Conservation (phyloP, 53 echinoderm and acorn worm species). For the Mesocentrotus franciscanus region DNA sequence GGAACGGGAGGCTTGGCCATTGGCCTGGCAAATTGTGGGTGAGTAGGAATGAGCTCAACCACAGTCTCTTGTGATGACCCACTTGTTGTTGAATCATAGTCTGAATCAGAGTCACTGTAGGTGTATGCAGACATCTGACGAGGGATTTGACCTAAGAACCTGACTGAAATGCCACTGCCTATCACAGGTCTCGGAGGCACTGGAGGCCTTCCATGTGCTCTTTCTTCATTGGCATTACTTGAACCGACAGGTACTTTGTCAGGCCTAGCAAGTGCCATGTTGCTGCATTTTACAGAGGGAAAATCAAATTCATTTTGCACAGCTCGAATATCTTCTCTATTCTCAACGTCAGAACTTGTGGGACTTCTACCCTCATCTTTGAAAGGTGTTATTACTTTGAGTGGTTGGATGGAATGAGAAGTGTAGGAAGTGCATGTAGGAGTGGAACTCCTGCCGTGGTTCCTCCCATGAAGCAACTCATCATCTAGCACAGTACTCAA, state of each 20-base stretch:
- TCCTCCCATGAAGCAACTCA: conserved; percentile 40
- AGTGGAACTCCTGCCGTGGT: neutral
- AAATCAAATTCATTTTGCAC: no score
- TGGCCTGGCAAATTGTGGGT: neutral
- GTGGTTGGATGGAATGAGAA: neutral
- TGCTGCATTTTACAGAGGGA: neutral
- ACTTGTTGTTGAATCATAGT: conserved; percentile 65
- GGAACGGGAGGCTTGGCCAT: conserved; percentile 49
- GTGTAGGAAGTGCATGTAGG: neutral
- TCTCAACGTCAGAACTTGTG: neutral
- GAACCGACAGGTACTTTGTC: neutral
- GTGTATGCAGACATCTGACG: conserved; percentile 63
- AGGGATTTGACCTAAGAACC: conserved; percentile 57
- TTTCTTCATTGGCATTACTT: neutral
- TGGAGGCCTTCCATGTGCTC: neutral
- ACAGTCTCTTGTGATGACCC: conserved; percentile 66
- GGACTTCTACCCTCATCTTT: neutral
- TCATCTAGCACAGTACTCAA: conserved; percentile 32
- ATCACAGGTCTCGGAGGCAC: conserved; percentile 33
- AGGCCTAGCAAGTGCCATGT: neutral
- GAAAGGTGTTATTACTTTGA: neutral
- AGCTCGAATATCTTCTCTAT: neutral
- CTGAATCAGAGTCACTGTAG: conserved; percentile 65
- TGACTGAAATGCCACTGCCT: conserved; percentile 60
- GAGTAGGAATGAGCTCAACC: conserved; percentile 34